phyloP scores from a whole-genome alignment of 2,113 vertebrate species.

The Ochotona princeps region DNA sequence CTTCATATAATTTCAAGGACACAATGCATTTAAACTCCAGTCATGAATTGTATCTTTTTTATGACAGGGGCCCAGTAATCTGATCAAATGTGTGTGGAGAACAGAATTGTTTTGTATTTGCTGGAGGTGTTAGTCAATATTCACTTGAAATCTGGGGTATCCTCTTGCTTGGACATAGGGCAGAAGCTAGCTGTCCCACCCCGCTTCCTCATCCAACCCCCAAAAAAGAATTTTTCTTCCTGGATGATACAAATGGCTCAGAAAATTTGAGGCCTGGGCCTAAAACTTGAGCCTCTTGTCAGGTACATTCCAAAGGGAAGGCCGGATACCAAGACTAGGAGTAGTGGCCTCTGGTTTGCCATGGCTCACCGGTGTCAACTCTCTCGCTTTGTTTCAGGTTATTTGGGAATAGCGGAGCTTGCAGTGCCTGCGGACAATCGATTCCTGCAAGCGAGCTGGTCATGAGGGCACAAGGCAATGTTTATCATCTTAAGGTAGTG shows the following conservation, averaged over 20 bases:
- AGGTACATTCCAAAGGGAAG: not conserved
- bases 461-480: slow-evolving; percentile 99
- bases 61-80: slow-evolving; percentile 89
- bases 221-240: slow-evolving; percentile 52
- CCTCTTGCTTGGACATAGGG: slow-evolving; percentile 77
- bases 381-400: slow-evolving; percentile 90
- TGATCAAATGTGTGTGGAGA: slow-evolving; percentile 91
- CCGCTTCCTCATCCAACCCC: no score
- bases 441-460: slow-evolving; percentile 99
- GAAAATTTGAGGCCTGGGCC: slow-evolving; percentile 52
- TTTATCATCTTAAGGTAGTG: slow-evolving; percentile 99
- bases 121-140: slow-evolving; percentile 87
- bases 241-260: slow-evolving; percentile 66
- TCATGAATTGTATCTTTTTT: slow-evolving; percentile 90
- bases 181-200: slow-evolving; percentile 79
- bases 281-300: slow-evolving; percentile 54
- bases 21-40: slow-evolving; percentile 91
- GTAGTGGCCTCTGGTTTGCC: slow-evolving; percentile 6
- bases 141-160: slow-evolving; percentile 85
- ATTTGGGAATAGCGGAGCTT: slow-evolving; percentile 99
- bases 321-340: not conserved
- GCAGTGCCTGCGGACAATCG: slow-evolving; percentile 98
- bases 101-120: slow-evolving; percentile 89
- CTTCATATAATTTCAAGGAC: slow-evolving; percentile 94
- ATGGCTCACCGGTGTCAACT: slow-evolving; percentile 70